These are phyloP conservation scores for Hassar affinis DNA, from an alignment of 2,113 vertebrate species.

Conservation along the genomic window DNA sequence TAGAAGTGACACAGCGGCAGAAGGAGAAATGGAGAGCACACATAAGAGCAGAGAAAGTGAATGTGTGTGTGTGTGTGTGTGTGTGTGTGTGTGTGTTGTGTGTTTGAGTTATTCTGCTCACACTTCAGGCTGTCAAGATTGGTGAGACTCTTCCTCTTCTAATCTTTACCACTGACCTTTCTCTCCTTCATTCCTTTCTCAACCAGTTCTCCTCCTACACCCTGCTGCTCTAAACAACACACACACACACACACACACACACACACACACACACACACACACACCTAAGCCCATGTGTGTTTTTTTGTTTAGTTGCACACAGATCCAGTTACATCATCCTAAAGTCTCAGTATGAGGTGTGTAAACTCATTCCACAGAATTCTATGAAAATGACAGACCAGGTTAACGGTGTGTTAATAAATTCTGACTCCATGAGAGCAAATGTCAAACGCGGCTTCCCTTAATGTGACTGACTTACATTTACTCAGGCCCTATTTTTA, in stretches of 20 bases:
- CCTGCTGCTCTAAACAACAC: conserved; percentile 14
- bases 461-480: not conserved
- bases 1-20: not conserved
- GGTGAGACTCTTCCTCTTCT: conserved; percentile 22
- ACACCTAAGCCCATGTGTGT: not conserved
- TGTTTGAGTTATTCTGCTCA: conserved; percentile 24
- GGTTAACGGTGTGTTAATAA: not conserved
- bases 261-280: conserved; percentile 17
- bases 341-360: not conserved
- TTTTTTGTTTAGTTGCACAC: not conserved
- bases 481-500: not conserved
- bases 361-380: not conserved
- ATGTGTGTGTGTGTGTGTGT: not conserved
- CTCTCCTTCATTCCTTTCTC: conserved; percentile 12
- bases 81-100: not conserved
- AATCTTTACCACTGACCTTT: conserved; percentile 33
- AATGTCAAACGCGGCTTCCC: not conserved
- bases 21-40: not conserved
- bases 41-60: not conserved
- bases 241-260: conserved; percentile 20
- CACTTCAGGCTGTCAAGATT: conserved; percentile 27
- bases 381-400: not conserved
- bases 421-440: not conserved
- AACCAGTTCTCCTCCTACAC: conserved; percentile 20
- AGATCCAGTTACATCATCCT: not conserved